phyloP scores from a whole-genome alignment of 1,140 invertebrate genomes.

The Rhagoletis zephyria region DNA sequence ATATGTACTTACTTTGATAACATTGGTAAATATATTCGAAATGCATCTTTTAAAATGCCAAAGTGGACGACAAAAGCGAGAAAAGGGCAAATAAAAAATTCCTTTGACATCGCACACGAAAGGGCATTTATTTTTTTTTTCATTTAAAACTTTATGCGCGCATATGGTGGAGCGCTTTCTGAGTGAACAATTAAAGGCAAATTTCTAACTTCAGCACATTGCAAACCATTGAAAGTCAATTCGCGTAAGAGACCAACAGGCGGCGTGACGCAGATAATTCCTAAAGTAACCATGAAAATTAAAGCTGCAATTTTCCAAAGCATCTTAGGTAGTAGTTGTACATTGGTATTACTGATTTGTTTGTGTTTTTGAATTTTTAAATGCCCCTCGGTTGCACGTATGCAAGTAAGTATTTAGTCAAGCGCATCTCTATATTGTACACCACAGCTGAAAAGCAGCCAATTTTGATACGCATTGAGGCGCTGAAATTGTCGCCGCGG shows the following conservation, averaged over 20 bases:
- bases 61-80: not conserved
- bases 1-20: not conserved
- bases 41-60: not conserved
- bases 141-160: not conserved
- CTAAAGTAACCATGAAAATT: not conserved
- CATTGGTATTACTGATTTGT: not conserved
- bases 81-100: constrained; percentile 35
- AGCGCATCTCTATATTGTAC: not conserved
- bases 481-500: constrained; percentile 11
- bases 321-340: not conserved
- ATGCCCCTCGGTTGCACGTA: not conserved
- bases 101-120: not conserved
- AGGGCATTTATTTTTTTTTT: not conserved
- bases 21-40: not conserved
- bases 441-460: not conserved
- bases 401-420: not conserved
- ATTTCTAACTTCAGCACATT: not conserved
- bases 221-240: not conserved
- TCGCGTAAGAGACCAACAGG: not conserved
- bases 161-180: not conserved
- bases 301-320: not conserved
- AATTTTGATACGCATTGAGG: constrained; percentile 50
- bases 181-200: constrained; percentile 4
- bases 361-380: not conserved
- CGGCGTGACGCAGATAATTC: not conserved